Evolutionary conservation across 2,113 vertebrate species (phyloP), one percentile per base, ranked within the genome.

Genomic region (Turdus rufiventris): DNA sequence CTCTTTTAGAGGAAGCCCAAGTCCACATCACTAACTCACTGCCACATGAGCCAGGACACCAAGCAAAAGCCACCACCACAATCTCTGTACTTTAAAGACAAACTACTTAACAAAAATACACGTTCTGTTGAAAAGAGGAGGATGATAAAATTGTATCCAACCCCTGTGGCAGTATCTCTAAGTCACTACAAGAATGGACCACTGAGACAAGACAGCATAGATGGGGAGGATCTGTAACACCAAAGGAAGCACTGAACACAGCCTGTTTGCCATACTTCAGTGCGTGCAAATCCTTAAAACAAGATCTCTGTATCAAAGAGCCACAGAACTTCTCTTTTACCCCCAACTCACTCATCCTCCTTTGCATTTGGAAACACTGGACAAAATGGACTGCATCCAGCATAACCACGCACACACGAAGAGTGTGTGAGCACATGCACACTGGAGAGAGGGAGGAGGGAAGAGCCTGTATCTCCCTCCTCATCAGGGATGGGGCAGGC

Each of bases 371-470:
- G 85, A 74, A 85, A 54, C 60, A 28, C 8, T 16, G 56, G 29
- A 58, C 60, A 70, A 91, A 78, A 40, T 3, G 10, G 14, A 42
- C 36, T 19, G 43, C 36, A 79, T 16, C 62, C 85, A 88, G 31
- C 17, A 56, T 5, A 63, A 90, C 20, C n/a, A 38, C 70, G 60
- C 3, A 8, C 4, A 5, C 13, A 4, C 5, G 11, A 48, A 28
- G 25, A 8, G 31, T 18, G n/a, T 0, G 0, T 3, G 8, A 90
- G 47, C 3, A 0, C 9, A 20, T 0, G 0, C 0, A 1, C 14
- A 21, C 8, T 16, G 38, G 20, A 42, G 23, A 62, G 12, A 63
- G 20, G 28, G 63, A 61, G 80, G 28, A 84, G 40, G 68, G 19
- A 56, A 92, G n/a, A 72, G 40, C 6, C 56, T 26, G 1, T 29